Evolutionary conservation across 2,888 invertebrate genomes (phyloP), one percentile per base, ranked within the genome.

Genomic region (Melieria picta): DNA sequence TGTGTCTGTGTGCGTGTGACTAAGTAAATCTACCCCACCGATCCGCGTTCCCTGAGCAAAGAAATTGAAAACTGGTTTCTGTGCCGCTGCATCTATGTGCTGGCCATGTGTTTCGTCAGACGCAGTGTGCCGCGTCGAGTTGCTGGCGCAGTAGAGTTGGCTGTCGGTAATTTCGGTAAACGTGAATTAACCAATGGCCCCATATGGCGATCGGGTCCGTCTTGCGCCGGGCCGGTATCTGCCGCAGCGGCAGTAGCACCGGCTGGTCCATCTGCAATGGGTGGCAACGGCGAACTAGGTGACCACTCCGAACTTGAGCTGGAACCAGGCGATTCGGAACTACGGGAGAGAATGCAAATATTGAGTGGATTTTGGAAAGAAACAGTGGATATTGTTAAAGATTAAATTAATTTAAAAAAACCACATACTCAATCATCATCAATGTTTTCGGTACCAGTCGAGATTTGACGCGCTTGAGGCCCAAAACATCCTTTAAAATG

Each of bases 221-320:
- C 82, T 11, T 71, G 69, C 30, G 65, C 11, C 5, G 68, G n/a
- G 5, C 76, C 60, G 11, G 77, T 79, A 63, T 79, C 80, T 42
- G 65, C 65, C 7, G 68, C n/a, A 46, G 72, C 66, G 5, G 64
- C 58, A n/a, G 63, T 57, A 16, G 73, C 63, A 16, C 58, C 47
- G 47, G 66, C 74, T 69, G 80, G 80, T 5, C 72, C 80, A n/a
- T 79, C 78, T 16, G 79, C 80, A 11, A 82, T 82, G 4, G 79
- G 78, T 5, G 85, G 84, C 73, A 85, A 77, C 4, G 87, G 87
- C 45, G 87, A 87, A 69, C 85, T 84, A 45, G 87, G 84, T 7
- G 86, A 85, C 87, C 87, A 87, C 73, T 87, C 87, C 0, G 87
- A 87, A 56, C 87, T 82, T 7, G 87, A 87, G 74, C 87, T 86